Base-by-base conservation (phyloP, 2,113 vertebrate genomes). In the Mixornis gularis region DNA sequence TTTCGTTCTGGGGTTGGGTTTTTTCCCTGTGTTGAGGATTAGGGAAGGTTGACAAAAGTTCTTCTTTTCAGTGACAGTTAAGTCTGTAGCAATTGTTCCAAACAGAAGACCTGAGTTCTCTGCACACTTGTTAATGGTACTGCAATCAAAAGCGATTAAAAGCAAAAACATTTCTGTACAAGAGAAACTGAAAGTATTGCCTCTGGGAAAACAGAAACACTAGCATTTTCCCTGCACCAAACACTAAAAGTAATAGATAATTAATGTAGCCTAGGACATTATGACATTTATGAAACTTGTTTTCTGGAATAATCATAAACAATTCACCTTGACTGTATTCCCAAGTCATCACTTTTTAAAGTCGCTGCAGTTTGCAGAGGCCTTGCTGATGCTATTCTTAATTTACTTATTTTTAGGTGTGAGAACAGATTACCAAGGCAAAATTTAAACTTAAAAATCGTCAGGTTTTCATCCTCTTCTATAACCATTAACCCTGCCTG, bases 111-210 rank as follows among this genome's bases (percentile, higher is more conserved):
- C 13, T 10, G 46, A 46, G 36, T 10, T 70, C 66, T 79, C 80
- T 26, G 11, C 44, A 29, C 21, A 8, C 43, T 72, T 70, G 63
- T 53, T 73, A 92, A 65, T 40, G 51, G 60, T 6, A 59, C 32
- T 51, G 59, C 90, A 89, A 92, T 55, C 74, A 87, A 82, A 92
- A 92, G 81, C 26, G 74, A 87, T 70, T 94, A 89, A 85, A 94
- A 92, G 63, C 40, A 92, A 91, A 85, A 85, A 34, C 32, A 32
- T 32, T 77, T 89, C 64, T 68, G 68, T 79, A 32, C 74, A 89
- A 92, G 43, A 87, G 87, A 91, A 96, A 94, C 58, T 79, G 85
- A 95, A 91, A 96, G 74, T 20, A 32, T 7, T 51, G 59, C 80
- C 82, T 78, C 65, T 76, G 65, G 88, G 63, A 94, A 94, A 93